Conservation (phyloP, 2,797 vertebrate genomes). For the Morus bassanus region DNA sequence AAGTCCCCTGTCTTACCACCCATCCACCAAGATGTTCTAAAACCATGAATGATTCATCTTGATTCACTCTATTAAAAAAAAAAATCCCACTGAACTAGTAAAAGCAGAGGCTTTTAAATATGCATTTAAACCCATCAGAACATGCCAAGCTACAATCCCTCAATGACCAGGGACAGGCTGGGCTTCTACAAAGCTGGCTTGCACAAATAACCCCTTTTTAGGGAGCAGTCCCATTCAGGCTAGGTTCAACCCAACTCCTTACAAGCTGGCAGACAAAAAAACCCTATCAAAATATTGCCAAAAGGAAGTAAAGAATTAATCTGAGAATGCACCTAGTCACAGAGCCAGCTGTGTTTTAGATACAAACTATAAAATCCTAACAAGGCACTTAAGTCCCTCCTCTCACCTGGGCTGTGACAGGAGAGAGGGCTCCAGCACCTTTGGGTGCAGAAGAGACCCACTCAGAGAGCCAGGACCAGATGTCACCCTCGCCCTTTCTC, state of each 20-base stretch:
- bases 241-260: not conserved
- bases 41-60: not conserved
- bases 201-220: not conserved
- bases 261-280: not conserved
- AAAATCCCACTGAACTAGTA: not conserved
- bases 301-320: conserved; percentile 4
- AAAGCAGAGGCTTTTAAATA: not conserved
- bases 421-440: not conserved
- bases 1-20: not conserved
- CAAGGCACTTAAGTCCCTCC: not conserved
- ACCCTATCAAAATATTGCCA: not conserved
- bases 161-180: not conserved
- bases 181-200: not conserved
- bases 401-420: not conserved
- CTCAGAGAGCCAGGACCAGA: not conserved
- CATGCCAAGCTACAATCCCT: not conserved
- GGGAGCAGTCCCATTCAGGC: not conserved
- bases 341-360: not conserved
- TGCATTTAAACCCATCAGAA: not conserved
- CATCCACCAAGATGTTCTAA: not conserved
- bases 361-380: not conserved
- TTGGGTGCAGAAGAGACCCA: not conserved
- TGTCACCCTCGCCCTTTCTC: not conserved
- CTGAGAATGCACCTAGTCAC: not conserved
- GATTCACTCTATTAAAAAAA: not conserved